These are phyloP conservation scores for Nipponacmea schrenckii DNA, from an alignment of 2,888 invertebrate genomes.

Conservation along the genomic window DNA sequence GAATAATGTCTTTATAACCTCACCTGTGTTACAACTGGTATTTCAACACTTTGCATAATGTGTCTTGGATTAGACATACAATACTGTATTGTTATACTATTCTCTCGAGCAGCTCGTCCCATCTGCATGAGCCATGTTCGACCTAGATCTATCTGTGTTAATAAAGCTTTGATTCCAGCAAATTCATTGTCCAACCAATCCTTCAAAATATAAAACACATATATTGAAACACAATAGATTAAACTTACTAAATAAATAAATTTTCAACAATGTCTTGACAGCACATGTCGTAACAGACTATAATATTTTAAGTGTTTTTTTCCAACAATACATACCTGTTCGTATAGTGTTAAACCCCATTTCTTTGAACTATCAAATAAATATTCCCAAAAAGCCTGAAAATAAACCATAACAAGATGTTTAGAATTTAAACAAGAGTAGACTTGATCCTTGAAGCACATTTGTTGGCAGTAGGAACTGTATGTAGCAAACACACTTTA, in stretches of 20 bases:
- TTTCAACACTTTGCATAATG: conserved; percentile 46
- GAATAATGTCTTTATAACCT: no score
- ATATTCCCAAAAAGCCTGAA: conserved; percentile 52
- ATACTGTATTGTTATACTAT: conserved; percentile 54
- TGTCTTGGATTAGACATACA: conserved; percentile 56
- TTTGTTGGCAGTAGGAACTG: no score
- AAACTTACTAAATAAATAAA: neutral
- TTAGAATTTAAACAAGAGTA: neutral
- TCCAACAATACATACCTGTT: conserved; percentile 43
- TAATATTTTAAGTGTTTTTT: no score
- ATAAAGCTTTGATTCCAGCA: conserved; percentile 39
- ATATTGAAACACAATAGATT: no score
- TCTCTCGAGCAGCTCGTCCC: conserved; percentile 50
- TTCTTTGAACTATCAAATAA: conserved; percentile 41
- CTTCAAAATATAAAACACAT: conserved; percentile 27
- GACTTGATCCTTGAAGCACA: no score
- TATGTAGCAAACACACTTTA: neutral
- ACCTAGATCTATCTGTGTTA: conserved; percentile 44
- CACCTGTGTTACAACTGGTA: conserved; percentile 54
- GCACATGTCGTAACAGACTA: no score
- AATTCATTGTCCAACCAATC: conserved; percentile 59
- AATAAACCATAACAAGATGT: no score
- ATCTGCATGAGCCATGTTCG: conserved; percentile 54
- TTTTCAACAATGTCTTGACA: neutral
- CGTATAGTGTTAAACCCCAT: conserved; percentile 52